These are phyloP conservation scores for Schrankia costaestrigalis DNA, from an alignment of 2,888 invertebrate genomes.

Conservation along the genomic window DNA sequence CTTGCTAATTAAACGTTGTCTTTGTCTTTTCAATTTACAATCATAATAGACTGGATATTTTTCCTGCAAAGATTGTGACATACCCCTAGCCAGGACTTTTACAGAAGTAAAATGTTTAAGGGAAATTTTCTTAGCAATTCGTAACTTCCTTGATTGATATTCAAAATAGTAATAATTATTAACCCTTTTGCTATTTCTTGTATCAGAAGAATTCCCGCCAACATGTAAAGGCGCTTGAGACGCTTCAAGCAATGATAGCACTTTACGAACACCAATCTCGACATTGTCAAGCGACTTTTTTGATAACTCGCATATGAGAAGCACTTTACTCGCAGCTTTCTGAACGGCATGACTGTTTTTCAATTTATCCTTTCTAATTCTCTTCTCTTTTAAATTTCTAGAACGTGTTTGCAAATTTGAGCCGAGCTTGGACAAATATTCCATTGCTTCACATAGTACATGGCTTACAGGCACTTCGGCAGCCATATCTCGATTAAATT, in stretches of 20 bases:
- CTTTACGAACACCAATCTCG: constrained; percentile 58
- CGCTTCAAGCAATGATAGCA: constrained; percentile 45
- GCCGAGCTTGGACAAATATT: constrained; percentile 71
- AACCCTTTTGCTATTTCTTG: constrained; percentile 9
- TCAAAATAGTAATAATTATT: constrained; percentile 45
- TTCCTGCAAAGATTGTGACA: constrained; percentile 46
- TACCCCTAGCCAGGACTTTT: constrained; percentile 49
- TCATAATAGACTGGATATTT: constrained; percentile 65
- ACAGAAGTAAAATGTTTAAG: constrained; percentile 60
- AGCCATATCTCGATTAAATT: constrained; percentile 52
- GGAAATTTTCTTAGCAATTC: constrained; percentile 53
- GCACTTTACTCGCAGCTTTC: constrained; percentile 66
- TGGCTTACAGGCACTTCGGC: constrained; percentile 61
- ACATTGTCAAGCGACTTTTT: constrained; percentile 72
- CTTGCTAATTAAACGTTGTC: too few species aligned
- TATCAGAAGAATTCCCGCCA: constrained; percentile 37
- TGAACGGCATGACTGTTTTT: constrained; percentile 63
- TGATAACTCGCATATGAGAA: constrained; percentile 70
- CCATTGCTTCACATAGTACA: constrained; percentile 67
- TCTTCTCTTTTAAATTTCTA: constrained; percentile 60
- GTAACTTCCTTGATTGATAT: constrained; percentile 48
- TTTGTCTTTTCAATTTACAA: constrained; percentile 53
- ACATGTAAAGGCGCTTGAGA: constrained; percentile 35
- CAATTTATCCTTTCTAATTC: constrained; percentile 58
- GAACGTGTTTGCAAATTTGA: constrained; percentile 63